These are phyloP conservation scores for Selenia dentaria DNA, from an alignment of 2,888 invertebrate genomes.

Conservation along the genomic window DNA sequence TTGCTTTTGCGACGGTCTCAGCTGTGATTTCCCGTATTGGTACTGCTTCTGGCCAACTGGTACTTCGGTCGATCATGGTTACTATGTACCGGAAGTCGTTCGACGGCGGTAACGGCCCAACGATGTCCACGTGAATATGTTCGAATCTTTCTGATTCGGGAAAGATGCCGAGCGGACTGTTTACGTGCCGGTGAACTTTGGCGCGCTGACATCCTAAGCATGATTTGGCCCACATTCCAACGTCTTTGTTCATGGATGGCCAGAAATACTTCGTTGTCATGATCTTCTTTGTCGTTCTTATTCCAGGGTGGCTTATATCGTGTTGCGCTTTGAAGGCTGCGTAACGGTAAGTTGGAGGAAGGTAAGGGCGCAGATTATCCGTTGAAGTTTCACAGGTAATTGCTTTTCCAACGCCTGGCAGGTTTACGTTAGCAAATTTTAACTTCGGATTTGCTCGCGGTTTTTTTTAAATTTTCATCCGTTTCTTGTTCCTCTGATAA, in stretches of 20 bases:
- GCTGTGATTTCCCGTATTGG: constrained; percentile 50
- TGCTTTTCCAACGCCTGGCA: not conserved
- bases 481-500: constrained; percentile 24
- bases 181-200: not conserved
- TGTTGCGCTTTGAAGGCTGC: not conserved
- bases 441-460: not conserved
- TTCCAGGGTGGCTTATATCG: not conserved
- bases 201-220: not conserved
- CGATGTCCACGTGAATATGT: constrained; percentile 28
- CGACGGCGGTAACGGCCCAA: constrained; percentile 26
- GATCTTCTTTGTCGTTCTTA: not conserved
- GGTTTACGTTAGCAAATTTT: not conserved
- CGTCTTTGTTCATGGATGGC: not conserved
- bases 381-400: no score
- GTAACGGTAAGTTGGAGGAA: not conserved
- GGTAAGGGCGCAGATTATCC: not conserved
- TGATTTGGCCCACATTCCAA: not conserved
- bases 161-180: constrained; percentile 1
- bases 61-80: constrained; percentile 34
- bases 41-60: constrained; percentile 54
- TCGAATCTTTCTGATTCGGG: no score
- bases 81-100: constrained; percentile 31
- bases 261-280: not conserved
- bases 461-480: constrained; percentile 14
- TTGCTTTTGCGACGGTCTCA: constrained; percentile 28